These are phyloP conservation scores for Thalassaphorura encarpata DNA, from an alignment of 1,140 invertebrate genomes.

Conservation along the genomic window DNA sequence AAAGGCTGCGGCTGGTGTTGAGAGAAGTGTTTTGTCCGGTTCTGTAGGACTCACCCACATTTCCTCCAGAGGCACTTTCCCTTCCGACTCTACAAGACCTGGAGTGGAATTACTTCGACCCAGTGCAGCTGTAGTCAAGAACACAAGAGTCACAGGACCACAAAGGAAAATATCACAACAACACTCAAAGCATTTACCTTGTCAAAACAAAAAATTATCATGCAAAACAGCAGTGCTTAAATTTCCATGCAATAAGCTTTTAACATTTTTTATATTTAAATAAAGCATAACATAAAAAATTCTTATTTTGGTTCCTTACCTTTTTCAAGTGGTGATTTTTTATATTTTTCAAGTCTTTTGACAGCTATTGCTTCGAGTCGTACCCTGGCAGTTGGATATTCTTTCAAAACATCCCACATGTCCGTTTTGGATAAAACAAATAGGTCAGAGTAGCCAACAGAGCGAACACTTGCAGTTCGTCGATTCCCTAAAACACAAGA, in stretches of 20 bases:
- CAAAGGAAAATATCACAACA: background rate
- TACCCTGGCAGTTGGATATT: conserved; percentile 92
- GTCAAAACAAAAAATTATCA: background rate
- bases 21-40: conserved; percentile 28
- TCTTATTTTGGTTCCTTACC: too few relatives aligned
- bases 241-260: background rate
- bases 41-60: conserved; percentile 64
- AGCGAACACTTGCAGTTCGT: conserved; percentile 88
- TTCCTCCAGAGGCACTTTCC: conserved; percentile 75
- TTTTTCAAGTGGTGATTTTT: conserved; percentile 81
- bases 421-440: conserved; percentile 98
- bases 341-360: conserved; percentile 91
- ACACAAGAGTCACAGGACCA: background rate
- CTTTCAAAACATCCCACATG: conserved; percentile 98
- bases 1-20: conserved; percentile 9
- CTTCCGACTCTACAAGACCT: conserved; percentile 81
- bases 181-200: background rate
- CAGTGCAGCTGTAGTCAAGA: conserved; percentile 62
- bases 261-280: too few relatives aligned
- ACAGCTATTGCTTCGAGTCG: conserved; percentile 94
- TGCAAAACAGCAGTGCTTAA: background rate
- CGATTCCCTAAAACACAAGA: conserved; percentile 66
- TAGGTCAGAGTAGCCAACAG: conserved; percentile 95
- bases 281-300: background rate
- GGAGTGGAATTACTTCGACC: conserved; percentile 89